Evolutionary conservation across 2,797 vertebrate species (phyloP).

Genomic region (Meriones psammophilus): DNA sequence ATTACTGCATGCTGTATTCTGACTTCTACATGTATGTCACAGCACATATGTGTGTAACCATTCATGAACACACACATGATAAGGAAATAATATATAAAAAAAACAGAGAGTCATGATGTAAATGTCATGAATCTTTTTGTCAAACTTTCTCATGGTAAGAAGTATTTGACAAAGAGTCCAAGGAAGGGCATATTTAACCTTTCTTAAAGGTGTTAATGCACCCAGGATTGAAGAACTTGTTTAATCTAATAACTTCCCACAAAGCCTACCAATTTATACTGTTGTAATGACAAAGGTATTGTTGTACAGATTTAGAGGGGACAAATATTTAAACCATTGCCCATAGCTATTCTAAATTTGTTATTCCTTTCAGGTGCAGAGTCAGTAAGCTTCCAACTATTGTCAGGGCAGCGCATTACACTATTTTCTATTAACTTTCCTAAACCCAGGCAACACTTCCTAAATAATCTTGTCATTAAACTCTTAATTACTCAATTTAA

Average conservation of each 20-base stretch:
- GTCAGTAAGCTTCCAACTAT: background rate
- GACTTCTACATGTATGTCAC: no score
- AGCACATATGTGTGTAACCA: background rate
- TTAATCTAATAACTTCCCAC: background rate
- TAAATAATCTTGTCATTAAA: conserved; percentile 42
- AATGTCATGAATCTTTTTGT: background rate
- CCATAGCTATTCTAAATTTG: background rate
- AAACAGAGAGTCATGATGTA: background rate
- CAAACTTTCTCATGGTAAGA: background rate
- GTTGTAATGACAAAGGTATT: background rate
- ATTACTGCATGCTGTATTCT: background rate
- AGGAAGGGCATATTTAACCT: background rate
- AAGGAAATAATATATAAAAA: background rate
- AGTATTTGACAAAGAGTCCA: background rate
- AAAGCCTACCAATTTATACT: background rate
- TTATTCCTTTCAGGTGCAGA: background rate
- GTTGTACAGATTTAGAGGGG: background rate
- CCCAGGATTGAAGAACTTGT: no score
- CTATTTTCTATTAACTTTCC: background rate
- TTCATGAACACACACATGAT: no score
- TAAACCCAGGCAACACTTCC: background rate
- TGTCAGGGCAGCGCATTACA: background rate
- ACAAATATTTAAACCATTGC: background rate
- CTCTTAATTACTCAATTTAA: background rate
- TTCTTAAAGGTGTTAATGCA: background rate